Conservation (phyloP, 2,797 vertebrate genomes). For the Chelmon rostratus region DNA sequence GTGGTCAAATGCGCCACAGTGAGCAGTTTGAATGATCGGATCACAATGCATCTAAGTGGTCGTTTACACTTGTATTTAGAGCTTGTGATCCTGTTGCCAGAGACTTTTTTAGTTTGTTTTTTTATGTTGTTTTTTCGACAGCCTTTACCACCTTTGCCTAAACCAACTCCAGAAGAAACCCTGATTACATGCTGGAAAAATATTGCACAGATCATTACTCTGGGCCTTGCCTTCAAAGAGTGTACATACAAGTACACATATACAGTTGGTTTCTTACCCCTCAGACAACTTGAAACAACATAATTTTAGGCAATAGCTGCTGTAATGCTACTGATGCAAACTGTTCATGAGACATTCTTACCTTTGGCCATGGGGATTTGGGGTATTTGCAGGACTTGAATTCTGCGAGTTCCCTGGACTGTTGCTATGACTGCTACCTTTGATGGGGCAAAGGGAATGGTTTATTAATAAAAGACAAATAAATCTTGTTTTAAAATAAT, state of each 20-base stretch:
- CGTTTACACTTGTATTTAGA: too few relatives aligned
- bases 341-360: conserved; percentile 54
- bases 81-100: too few relatives aligned
- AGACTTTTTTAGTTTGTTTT: too few relatives aligned
- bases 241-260: too few relatives aligned
- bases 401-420: conserved; percentile 81
- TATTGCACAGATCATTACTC: neutral
- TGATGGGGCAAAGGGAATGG: neutral
- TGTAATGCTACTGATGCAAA: neutral
- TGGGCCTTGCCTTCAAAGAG: neutral
- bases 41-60: too few relatives aligned
- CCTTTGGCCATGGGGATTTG: conserved; percentile 83
- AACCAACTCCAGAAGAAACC: too few relatives aligned
- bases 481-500: neutral
- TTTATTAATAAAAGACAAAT: neutral
- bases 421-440: conserved; percentile 86
- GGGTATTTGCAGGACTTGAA: conserved; percentile 80
- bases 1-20: too few relatives aligned
- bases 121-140: too few relatives aligned
- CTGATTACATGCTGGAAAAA: neutral
- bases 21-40: too few relatives aligned
- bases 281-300: conserved; percentile 5
- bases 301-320: neutral
- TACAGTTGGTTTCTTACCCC: neutral
- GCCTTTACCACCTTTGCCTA: too few relatives aligned